These are phyloP conservation scores for Amniataba percoides DNA, from an alignment of 2,797 vertebrate genomes.

Conservation along the genomic window DNA sequence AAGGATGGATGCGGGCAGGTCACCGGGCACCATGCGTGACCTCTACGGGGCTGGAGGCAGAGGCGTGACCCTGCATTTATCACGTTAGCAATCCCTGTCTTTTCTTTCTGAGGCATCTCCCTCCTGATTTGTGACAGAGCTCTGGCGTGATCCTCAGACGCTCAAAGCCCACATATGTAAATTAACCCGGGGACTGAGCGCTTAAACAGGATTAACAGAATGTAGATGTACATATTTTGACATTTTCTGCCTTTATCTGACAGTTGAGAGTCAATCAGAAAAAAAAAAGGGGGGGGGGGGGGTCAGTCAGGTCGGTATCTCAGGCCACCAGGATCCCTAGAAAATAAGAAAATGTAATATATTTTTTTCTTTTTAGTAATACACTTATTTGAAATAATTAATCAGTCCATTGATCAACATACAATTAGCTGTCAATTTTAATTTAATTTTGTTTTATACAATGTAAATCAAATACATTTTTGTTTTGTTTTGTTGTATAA, in stretches of 20 bases:
- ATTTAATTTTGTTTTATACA: background rate
- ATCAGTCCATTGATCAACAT: background rate
- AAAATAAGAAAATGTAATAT: background rate
- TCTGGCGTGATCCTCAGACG: too few species aligned
- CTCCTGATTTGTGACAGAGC: background rate
- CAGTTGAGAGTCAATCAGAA: background rate
- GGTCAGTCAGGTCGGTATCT: background rate
- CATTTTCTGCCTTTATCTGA: background rate
- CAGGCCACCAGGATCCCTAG: background rate
- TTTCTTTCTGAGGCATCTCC: background rate
- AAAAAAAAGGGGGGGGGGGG: too few species aligned
- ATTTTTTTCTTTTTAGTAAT: background rate
- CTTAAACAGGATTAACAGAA: background rate
- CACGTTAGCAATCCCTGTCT: background rate
- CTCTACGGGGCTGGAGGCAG: background rate
- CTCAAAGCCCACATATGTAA: too few species aligned
- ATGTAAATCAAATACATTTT: background rate
- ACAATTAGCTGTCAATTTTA: background rate
- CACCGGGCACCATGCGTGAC: conserved; percentile 10
- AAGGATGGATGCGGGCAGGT: conserved; percentile 29
- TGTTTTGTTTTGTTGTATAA: background rate
- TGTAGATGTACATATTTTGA: too few species aligned
- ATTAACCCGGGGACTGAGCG: too few species aligned
- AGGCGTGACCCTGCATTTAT: background rate
- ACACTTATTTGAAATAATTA: background rate